Percentiles rank a stretch among this genome's conserved stretches.
These are phyloP conservation scores for Alaudala cheleensis DNA, from an alignment of 2,113 vertebrate genomes.

Conservation along the genomic window DNA sequence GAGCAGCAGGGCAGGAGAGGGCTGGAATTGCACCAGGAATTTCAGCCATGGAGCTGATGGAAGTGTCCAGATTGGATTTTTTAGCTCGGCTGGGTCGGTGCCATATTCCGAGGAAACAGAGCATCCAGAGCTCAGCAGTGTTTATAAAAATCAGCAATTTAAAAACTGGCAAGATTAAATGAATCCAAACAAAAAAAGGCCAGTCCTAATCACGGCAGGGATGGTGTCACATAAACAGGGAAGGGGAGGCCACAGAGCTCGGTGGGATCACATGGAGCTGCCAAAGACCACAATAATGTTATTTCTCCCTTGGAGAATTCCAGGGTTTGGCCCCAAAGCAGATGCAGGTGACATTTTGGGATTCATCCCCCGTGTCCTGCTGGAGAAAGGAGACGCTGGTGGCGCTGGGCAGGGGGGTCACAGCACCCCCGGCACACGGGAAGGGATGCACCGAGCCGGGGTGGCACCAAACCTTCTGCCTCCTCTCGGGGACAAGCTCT, in stretches of 20 bases:
- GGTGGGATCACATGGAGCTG: background rate
- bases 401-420: background rate
- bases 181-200: constrained; percentile 14
- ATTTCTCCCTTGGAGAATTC: background rate
- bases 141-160: background rate
- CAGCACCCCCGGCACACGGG: background rate
- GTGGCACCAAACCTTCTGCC: rapidly evolving
- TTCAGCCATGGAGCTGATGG: background rate
- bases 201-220: rapidly evolving
- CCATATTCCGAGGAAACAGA: background rate
- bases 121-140: background rate
- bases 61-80: background rate
- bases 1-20: background rate
- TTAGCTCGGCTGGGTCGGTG: background rate
- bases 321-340: background rate
- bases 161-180: background rate
- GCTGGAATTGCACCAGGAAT: background rate
- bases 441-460: background rate
- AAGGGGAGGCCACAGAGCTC: background rate
- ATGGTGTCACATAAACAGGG: background rate
- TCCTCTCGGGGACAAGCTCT: background rate
- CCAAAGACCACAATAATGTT: background rate
- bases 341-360: background rate
- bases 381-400: background rate
- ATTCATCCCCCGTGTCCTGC: rapidly evolving